These are phyloP conservation scores for Conops quadrifasciatus DNA, from an alignment of 2,888 invertebrate species.

Conservation along the genomic window DNA sequence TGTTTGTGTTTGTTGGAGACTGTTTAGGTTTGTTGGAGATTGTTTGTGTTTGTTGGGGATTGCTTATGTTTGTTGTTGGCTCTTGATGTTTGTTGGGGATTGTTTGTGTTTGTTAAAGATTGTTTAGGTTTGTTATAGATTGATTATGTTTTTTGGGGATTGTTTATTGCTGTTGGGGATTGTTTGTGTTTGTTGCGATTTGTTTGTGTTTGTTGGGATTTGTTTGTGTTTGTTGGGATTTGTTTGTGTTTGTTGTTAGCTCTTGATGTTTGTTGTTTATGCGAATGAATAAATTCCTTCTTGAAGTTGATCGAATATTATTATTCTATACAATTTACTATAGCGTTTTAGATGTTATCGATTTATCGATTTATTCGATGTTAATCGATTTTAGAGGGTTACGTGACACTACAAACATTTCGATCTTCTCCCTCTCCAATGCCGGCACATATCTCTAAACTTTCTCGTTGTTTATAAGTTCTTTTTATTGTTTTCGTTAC, in stretches of 20 bases:
- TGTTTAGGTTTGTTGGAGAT: neutral
- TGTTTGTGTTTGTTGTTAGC: neutral
- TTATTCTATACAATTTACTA: no score
- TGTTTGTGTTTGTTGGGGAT: neutral
- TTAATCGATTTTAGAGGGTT: no score
- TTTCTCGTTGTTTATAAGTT: no score
- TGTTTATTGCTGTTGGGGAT: neutral
- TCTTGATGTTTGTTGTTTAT: neutral
- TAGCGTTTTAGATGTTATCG: no score
- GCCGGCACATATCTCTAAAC: no score
- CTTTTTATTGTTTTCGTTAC: slow-evolving; percentile 29
- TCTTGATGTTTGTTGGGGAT: neutral
- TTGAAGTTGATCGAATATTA: slow-evolving; percentile 22
- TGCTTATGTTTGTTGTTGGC: neutral
- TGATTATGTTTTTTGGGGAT: neutral
- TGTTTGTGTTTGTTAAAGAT: neutral
- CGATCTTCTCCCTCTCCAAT: no score
- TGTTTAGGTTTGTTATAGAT: neutral
- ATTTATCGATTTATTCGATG: no score
- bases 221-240: neutral
- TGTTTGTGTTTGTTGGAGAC: neutral
- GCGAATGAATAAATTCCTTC: slow-evolving; percentile 4
- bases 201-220: neutral
- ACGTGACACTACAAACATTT: no score
- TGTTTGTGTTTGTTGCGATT: neutral